Base-by-base conservation (phyloP, 2,113 vertebrate genomes). In the Morone saxatilis region DNA sequence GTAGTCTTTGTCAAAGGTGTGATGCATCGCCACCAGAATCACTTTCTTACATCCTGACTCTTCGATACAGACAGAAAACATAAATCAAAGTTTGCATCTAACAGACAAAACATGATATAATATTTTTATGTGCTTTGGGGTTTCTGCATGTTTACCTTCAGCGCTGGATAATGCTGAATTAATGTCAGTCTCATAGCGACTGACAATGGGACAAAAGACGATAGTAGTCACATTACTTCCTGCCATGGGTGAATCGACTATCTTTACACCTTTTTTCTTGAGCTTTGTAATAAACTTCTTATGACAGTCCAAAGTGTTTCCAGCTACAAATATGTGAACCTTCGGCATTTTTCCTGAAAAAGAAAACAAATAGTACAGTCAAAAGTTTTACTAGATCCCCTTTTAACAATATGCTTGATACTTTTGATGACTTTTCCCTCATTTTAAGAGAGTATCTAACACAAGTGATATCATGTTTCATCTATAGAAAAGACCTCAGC, bases 21-120 rank as follows among this genome's bases (percentile, higher is more conserved):
- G 90, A 80, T 91, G 87, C 89, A 92, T 80, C 1, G 74, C 86
- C 73, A 93, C 88, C 78, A 93, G 17, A 50, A 92, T 79, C 19
- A 88, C 19, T 0, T 7, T 17, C 1, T 20, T 0, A 0, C 0
- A 0, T 11, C 0, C 40, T 40, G 0, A 0, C 0, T 11, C 31
- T 83, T 66, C 56, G 7, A 9, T 4, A 74, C 4, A 78, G 11
- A 83, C 0, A 83, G 12, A 75, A 5, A 80, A 41, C 5, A 78
- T 7, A 51, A 16, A 16, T 12, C 10, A 76, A 1, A 51, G 14
- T 6, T 60, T 75, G 36, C 19, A 77, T 50, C 6, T 11, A 41
- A 78, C 51, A 50, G 6, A 60, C 14, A 47, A 72, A 57, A 68
- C 6, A 14, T 14, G 16, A 12, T 0, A 6, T 0, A 20, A 40